phyloP scores from a whole-genome alignment of 2,888 invertebrate genomes.

The Chesias legatella region DNA sequence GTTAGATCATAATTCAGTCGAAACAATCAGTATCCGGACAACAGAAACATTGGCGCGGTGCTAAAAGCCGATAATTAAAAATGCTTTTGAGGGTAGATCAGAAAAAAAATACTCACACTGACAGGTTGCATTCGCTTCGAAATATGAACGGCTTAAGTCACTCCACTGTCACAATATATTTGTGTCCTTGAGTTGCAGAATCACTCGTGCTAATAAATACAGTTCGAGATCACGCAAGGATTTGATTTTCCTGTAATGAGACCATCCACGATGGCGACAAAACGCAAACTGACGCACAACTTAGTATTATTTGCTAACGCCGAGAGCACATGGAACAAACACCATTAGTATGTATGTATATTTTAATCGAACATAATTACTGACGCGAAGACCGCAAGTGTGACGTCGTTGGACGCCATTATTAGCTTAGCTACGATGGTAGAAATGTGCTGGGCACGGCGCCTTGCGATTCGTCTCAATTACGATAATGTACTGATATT shows the following conservation, averaged over 20 bases:
- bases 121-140: slow-evolving; percentile 7
- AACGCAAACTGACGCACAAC: slow-evolving; percentile 56
- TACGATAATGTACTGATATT: slow-evolving; percentile 42
- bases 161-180: slow-evolving; percentile 7
- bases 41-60: slow-evolving; percentile 14
- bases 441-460: slow-evolving; percentile 33
- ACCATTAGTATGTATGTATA: slow-evolving; percentile 47
- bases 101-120: slow-evolving; percentile 19
- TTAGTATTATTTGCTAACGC: too few relatives aligned
- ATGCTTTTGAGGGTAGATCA: slow-evolving; percentile 4
- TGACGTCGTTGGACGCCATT: slow-evolving; percentile 48
- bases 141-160: neutral
- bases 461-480: slow-evolving; percentile 54
- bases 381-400: slow-evolving; percentile 57
- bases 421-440: slow-evolving; percentile 35
- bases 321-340: slow-evolving; percentile 48
- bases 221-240: slow-evolving; percentile 10
- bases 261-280: slow-evolving; percentile 34
- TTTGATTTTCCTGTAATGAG: slow-evolving; percentile 1
- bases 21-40: slow-evolving; percentile 26
- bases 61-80: slow-evolving; percentile 1
- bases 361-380: slow-evolving; percentile 68
- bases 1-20: slow-evolving; percentile 25
- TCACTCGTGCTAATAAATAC: too few relatives aligned
- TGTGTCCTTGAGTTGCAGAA: too few relatives aligned